Conservation (phyloP, 2,113 vertebrate genomes). For the Tragelaphus scriptus region DNA sequence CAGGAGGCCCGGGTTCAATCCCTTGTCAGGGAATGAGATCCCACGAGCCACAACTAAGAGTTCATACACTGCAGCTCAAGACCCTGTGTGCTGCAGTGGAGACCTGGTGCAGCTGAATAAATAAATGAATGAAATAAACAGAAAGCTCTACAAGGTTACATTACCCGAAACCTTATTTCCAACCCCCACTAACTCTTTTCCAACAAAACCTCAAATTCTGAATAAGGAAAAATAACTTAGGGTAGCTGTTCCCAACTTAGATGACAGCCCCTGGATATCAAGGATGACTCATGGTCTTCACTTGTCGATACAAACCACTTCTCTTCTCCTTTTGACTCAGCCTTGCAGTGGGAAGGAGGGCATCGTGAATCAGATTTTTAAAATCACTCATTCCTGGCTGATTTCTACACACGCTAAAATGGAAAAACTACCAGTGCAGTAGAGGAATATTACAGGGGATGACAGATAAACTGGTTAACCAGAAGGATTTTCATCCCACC, state of each 20-base stretch:
- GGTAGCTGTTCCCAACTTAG: not conserved
- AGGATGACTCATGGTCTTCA: not conserved
- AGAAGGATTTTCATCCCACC: not conserved
- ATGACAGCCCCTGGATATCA: not conserved
- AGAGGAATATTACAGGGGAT: not conserved
- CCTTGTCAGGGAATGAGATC: not conserved
- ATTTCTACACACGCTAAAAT: not conserved
- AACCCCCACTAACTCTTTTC: not conserved
- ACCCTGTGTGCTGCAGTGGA: accelerated
- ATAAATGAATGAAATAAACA: not conserved
- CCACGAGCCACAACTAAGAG: not conserved
- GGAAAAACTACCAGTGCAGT: too few relatives aligned
- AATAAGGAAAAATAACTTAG: not conserved
- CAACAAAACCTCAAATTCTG: not conserved
- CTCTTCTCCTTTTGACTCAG: not conserved
- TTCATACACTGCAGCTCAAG: not conserved
- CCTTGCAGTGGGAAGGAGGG: not conserved
- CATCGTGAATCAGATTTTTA: not conserved
- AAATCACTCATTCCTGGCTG: not conserved
- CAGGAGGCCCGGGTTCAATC: not conserved
- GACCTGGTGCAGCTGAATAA: not conserved
- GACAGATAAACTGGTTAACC: not conserved
- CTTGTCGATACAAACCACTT: not conserved
- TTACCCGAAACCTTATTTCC: not conserved
- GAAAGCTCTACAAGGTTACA: not conserved